phyloP scores from a whole-genome alignment of 2,113 vertebrate genomes.

The Hystrix cristata region DNA sequence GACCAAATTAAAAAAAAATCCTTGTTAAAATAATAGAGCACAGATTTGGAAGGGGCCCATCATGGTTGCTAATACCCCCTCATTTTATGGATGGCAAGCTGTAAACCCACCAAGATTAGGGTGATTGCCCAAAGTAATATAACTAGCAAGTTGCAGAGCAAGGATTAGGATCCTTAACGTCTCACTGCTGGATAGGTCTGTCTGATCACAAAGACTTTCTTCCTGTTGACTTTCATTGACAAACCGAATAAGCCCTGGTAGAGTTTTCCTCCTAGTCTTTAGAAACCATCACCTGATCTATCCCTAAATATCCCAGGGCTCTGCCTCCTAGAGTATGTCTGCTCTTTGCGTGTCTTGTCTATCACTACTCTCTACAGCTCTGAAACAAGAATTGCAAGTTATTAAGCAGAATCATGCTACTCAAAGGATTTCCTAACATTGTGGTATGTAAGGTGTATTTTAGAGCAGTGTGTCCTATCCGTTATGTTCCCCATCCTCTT shows the following conservation, averaged over 20 bases:
- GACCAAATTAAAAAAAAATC: not conserved
- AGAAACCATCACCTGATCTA: not conserved
- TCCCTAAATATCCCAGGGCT: not conserved
- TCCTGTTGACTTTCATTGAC: slow-evolving; percentile 23
- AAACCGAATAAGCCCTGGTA: slow-evolving; percentile 23
- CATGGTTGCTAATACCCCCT: not conserved
- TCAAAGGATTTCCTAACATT: slow-evolving; percentile 6
- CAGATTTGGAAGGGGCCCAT: slow-evolving; percentile 13
- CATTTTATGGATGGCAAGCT: slow-evolving; percentile 28
- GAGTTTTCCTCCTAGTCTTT: not conserved
- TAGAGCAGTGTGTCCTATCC: not conserved
- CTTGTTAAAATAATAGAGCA: slow-evolving; percentile 38
- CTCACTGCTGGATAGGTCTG: not conserved
- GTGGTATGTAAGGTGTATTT: slow-evolving; percentile 6
- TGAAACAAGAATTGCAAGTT: slow-evolving; percentile 39
- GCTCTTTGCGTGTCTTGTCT: not conserved
- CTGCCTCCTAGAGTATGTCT: slow-evolving; percentile 3
- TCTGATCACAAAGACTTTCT: not conserved
- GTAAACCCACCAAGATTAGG: slow-evolving; percentile 27
- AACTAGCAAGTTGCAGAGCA: slow-evolving; percentile 1
- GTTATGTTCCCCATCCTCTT: not conserved
- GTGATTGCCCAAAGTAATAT: not conserved
- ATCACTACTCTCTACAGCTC: slow-evolving; percentile 36
- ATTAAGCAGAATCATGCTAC: slow-evolving; percentile 8
- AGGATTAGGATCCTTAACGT: slow-evolving; percentile 17